Evolutionary conservation across 2,113 vertebrate genomes (phyloP), one percentile per base, ranked within the genome.

Genomic region (Haemorhous mexicanus): DNA sequence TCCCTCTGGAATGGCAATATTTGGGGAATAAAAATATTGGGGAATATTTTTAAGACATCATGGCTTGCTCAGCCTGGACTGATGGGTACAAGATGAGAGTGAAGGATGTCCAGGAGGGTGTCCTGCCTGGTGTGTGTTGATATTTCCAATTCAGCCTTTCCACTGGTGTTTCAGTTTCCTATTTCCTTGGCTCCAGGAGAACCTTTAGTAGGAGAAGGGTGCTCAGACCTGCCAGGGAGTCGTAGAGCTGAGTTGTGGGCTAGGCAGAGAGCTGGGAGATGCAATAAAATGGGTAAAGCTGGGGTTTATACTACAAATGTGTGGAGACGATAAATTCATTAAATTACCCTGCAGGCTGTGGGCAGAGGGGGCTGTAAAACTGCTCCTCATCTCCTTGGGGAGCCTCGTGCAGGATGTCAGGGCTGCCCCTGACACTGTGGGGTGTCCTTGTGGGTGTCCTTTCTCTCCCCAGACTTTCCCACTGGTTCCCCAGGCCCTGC

Each of bases 321-420:
- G 52, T 10, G 10, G 17, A 53, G 74, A 23, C 0, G 0, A 49
- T 26, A 46, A 72, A 85, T 44, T 35, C 16, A 27, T 59, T 35
- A 22, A 72, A 64, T 91, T 30, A 33, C 41, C 30, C 68, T 47
- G 21, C 10, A 14, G 35, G 33, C 10, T 69, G 69, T 72, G 70
- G 43, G 21, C 41, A 53, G 11, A 2, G 7, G 2, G 24, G 7
- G 13, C n/a, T 66, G 4, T 58, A 35, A 75, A 85, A 30, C 79
- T 75, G n/a, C 28, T 84, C 16, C 61, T 64, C 44, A 17, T 27
- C 52, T 50, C 6, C 32, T 13, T 1, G 0, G 15, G 7, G 41
- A 80, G 21, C 41, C 37, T 62, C 13, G 1, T 0, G 1, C 19
- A 9, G 12, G 4, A 22, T 52, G 37, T 69, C 49, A 10, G 62